Percentiles rank a stretch among this genome's conserved stretches.
Conservation (phyloP, 37 sponge, comb jelly and placozoan genomes). For the Mnemiopsis leidyi region DNA sequence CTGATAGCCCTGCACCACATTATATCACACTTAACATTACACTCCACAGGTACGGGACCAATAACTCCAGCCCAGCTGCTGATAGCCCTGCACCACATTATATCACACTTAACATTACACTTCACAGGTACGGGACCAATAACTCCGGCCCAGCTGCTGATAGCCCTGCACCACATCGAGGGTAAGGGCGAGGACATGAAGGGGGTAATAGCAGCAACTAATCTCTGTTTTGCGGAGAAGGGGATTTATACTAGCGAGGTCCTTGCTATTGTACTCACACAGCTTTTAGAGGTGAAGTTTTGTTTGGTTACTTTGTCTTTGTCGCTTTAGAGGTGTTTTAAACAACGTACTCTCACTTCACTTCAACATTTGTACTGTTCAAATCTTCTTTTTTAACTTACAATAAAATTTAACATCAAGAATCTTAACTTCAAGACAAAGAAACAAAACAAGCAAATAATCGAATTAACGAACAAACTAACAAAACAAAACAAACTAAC, state of each 20-base stretch:
- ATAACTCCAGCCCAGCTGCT: slow-evolving; percentile 86
- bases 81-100: slow-evolving; percentile 91
- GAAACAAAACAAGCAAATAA: too few relatives aligned
- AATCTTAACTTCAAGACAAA: too few relatives aligned
- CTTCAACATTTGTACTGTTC: too few relatives aligned
- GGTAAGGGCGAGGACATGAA: slow-evolving; percentile 91
- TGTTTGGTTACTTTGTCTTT: too few relatives aligned
- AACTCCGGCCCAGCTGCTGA: slow-evolving; percentile 84
- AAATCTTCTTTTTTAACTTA: too few relatives aligned
- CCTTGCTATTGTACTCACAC: slow-evolving; percentile 85
- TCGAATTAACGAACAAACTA: too few relatives aligned
- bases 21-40: too few relatives aligned
- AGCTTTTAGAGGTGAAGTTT: slow-evolving; percentile 86
- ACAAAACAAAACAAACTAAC: too few relatives aligned
- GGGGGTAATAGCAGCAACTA: slow-evolving; percentile 86
- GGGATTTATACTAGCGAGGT: slow-evolving; percentile 88
- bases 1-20: slow-evolving; percentile 91
- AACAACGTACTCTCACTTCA: too few relatives aligned
- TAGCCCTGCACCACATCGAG: slow-evolving; percentile 94
- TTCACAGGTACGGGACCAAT: slow-evolving; percentile 76
- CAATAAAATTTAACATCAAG: too few relatives aligned
- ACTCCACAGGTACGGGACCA: slow-evolving; percentile 71
- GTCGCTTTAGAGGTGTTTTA: too few relatives aligned
- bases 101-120: too few relatives aligned
- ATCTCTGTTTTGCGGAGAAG: slow-evolving; percentile 86